phyloP scores from a whole-genome alignment of 2,113 vertebrate genomes.

The Peromyscus leucopus region DNA sequence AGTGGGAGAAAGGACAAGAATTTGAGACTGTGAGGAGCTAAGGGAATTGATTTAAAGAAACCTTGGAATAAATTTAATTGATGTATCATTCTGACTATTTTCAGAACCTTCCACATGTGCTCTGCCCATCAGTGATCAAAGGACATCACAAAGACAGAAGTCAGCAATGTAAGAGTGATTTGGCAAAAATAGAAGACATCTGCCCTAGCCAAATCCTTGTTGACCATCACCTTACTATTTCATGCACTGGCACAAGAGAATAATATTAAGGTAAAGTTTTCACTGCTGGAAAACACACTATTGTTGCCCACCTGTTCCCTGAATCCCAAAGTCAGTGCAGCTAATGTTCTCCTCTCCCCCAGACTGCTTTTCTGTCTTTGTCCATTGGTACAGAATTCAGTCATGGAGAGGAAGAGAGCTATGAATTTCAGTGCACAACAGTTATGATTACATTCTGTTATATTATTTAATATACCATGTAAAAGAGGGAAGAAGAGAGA shows the following conservation, averaged over 20 bases:
- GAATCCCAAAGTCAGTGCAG: background rate
- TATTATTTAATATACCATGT: slow-evolving; percentile 19
- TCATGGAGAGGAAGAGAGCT: background rate
- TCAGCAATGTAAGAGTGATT: background rate
- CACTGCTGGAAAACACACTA: background rate
- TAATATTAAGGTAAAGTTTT: background rate
- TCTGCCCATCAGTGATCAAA: background rate
- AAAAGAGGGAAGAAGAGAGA: background rate
- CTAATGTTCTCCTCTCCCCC: background rate
- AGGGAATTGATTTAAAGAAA: slow-evolving; percentile 21
- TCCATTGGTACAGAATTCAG: background rate
- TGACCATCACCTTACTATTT: slow-evolving; percentile 8
- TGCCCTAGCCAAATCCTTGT: background rate
- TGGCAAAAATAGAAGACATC: background rate
- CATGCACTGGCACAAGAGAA: background rate
- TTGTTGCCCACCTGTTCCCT: background rate
- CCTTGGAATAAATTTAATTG: background rate
- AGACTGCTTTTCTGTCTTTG: background rate
- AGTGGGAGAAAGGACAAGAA: background rate
- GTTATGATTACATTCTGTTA: background rate
- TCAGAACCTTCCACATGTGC: background rate
- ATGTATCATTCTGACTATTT: background rate
- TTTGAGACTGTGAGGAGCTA: background rate
- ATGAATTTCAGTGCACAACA: background rate
- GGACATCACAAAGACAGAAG: slow-evolving; percentile 16